Base-by-base conservation (phyloP, 2,888 invertebrate genomes). In the Cephus spinipes region DNA sequence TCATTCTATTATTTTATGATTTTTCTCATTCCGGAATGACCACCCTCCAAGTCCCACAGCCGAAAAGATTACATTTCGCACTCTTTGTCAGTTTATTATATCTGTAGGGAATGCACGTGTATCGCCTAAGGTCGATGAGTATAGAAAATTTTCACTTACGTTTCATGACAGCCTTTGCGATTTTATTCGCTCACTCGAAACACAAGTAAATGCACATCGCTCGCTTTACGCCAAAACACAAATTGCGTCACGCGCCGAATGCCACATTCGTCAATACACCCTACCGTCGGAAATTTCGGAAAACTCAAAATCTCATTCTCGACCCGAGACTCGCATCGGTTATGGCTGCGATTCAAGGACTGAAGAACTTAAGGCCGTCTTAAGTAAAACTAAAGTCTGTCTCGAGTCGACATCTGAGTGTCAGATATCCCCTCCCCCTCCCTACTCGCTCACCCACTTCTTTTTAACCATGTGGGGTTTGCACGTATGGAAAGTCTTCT, bases 361-460 rank as follows among this genome's bases (percentile, higher is more conserved):
- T 83, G 76, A 80, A 83, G 81, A 80, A 83, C 87, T 84, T 85
- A 79, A 83, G 83, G 83, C 87, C 81, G 87, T 81, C 85, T 83
- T 82, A 82, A 85, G 86, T 80, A 84, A 87, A 87, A 87, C 87
- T 87, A 85, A 87, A 87, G 84, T 82, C 84, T 83, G 80, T 82
- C 84, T 83, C 80, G 79, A 82, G 80, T 80, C 74, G 35, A 81
- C 83, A 86, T 83, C 86, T 81, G 79, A 81, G 83, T 83, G 85
- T 85, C 85, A 83, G 84, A 85, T 82, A 85, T 83, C 83, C 36
- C 74, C 74, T 32, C 74, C 82, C 87, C 87, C 87, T 85, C 75
- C 15, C 40, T 15, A 15, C 15, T 23, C 23, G 23, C 55, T 55
- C 55, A 55, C 23, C 9, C 34, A 12, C 73, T 75, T 73, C 75